A percentile compares a stretch with the other conserved stretches of the same genome.
Conservation (phyloP, 2,113 vertebrate species). For the Arothron firmamentum region DNA sequence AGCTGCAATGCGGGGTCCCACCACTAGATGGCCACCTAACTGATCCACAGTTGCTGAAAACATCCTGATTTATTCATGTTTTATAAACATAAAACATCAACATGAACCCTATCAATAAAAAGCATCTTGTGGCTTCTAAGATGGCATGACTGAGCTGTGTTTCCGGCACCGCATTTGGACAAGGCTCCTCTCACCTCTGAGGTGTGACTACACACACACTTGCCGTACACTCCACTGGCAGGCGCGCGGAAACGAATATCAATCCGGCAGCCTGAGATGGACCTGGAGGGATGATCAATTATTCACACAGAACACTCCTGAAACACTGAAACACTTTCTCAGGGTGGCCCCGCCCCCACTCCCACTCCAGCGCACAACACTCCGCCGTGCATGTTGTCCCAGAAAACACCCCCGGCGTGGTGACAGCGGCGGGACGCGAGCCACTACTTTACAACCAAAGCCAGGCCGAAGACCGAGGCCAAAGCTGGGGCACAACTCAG, state of each 20-base stretch:
- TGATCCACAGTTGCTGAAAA: too few relatives aligned
- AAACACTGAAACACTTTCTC: slow-evolving; percentile 57
- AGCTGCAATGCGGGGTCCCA: too few relatives aligned
- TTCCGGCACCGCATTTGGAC: slow-evolving; percentile 20
- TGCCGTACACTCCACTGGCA: not conserved
- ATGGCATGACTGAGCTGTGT: not conserved
- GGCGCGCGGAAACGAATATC: slow-evolving; percentile 24
- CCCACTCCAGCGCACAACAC: not conserved
- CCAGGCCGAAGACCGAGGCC: slow-evolving; percentile 9
- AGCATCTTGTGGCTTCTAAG: not conserved
- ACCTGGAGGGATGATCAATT: slow-evolving; percentile 49
- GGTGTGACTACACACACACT: slow-evolving; percentile 20
- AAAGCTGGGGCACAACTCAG: too few relatives aligned
- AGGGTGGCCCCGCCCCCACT: not conserved
- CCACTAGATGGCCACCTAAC: too few relatives aligned
- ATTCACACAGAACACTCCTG: slow-evolving; percentile 49
- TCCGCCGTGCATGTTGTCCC: slow-evolving; percentile 32
- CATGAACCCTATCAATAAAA: too few relatives aligned
- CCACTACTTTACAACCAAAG: slow-evolving; percentile 25
- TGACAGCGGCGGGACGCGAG: slow-evolving; percentile 19
- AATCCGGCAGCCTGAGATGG: slow-evolving; percentile 24
- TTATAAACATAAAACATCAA: too few relatives aligned
- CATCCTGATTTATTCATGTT: too few relatives aligned
- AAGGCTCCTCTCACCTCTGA: slow-evolving; percentile 28
- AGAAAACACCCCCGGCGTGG: slow-evolving; percentile 30